Base-by-base conservation (phyloP, 1,140 invertebrate species). In the Panagrolaimus sp. region DNA sequence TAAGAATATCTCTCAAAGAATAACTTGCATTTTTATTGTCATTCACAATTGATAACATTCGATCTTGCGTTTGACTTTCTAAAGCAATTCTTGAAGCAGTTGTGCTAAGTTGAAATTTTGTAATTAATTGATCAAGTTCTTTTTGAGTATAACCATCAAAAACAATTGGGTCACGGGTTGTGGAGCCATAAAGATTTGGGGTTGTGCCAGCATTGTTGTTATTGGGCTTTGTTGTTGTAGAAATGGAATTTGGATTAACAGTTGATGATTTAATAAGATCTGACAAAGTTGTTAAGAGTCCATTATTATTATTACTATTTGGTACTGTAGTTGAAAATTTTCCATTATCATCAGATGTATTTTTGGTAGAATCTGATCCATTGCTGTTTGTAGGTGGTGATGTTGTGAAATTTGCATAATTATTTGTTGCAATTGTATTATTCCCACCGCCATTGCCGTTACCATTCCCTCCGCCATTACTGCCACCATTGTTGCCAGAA, bases 31-130 rank as follows among this genome's bases (percentile, higher is more conserved):
- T 58, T 12, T 12, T 28, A 26, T 58, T 58, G 17, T 58, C 52
- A 21, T 58, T 28, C 10, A 58, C 52, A 21, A 58, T 58, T 21
- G 52, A 28, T 58, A 26, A 10, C 52, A 58, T 58, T 28, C 21
- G 14, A 28, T 21, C 21, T 10, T 21, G 21, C 21, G 28, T 28
- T 58, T 58, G 52, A 28, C 21, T 28, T 58, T 58, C 52, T 24
- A 58, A 14, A 1, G 52, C 52, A 4, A 28, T 21, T 21, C 21
- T 58, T 10, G 21, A 12, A 17, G 52, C 28, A 26, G 52, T 24
- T 15, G 17, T 21, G 0, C 21, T 26, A 12, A 58, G n/a, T 1
- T 28, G 21, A 28, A n/a, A 58, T 58, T 58, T 58, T 12, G 14
- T 21, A 21, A 58, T 21, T 4, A 58, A 21, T 5, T 14, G 21